These are phyloP conservation scores for Chascanopsetta lugubris DNA, from an alignment of 2,113 vertebrate genomes.

Conservation along the genomic window DNA sequence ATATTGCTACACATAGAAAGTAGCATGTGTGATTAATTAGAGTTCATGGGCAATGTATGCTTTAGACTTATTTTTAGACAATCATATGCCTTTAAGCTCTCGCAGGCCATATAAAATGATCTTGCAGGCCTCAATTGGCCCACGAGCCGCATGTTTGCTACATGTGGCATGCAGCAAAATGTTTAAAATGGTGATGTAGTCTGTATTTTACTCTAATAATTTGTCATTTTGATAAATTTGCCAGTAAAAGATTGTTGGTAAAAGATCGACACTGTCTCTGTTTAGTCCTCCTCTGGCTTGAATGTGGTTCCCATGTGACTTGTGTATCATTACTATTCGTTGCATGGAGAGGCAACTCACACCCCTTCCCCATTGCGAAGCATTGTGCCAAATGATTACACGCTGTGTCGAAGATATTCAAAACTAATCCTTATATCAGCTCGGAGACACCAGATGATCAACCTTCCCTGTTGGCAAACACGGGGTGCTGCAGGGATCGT, in stretches of 20 bases:
- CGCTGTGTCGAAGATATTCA: slow-evolving; percentile 54
- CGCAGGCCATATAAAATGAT: too few relatives aligned
- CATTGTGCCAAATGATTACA: slow-evolving; percentile 60
- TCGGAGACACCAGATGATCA: slow-evolving; percentile 66
- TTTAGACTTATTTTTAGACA: too few relatives aligned
- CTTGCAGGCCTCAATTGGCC: too few relatives aligned
- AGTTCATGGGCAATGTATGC: too few relatives aligned
- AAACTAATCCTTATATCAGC: slow-evolving; percentile 66
- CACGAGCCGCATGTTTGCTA: too few relatives aligned
- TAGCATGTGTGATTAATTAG: too few relatives aligned
- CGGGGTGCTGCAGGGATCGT: slow-evolving; percentile 35
- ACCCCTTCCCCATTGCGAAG: slow-evolving; percentile 47
- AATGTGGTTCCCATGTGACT: slow-evolving; percentile 37
- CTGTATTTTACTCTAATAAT: too few relatives aligned
- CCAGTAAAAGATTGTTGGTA: slow-evolving; percentile 19
- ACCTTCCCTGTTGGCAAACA: slow-evolving; percentile 55
- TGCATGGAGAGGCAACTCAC: slow-evolving; percentile 30
- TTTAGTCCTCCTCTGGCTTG: slow-evolving; percentile 24
- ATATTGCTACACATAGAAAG: too few relatives aligned
- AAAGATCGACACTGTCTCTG: slow-evolving; percentile 10
- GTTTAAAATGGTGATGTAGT: too few relatives aligned
- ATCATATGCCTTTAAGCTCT: too few relatives aligned
- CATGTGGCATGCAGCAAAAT: too few relatives aligned
- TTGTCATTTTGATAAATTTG: background rate
- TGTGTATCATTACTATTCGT: slow-evolving; percentile 56